Base-by-base conservation (phyloP, 2,888 invertebrate genomes). In the Athalia cordata region DNA sequence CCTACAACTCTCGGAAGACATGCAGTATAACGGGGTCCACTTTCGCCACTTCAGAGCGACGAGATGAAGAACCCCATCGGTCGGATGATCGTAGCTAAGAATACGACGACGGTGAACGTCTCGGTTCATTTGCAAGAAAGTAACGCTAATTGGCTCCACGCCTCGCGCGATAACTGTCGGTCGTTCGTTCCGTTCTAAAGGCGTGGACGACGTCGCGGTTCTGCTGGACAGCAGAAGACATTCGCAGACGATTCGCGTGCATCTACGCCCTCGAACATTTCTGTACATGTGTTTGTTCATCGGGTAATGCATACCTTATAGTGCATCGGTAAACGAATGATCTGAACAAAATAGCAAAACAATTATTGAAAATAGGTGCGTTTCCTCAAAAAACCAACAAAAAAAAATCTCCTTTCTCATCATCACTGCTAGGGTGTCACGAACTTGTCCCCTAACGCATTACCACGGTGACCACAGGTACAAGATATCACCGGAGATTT, bases 41-140 rank as follows among this genome's bases (percentile, higher is more conserved):
- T 72, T 72, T 72, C 29, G 29, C 29, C 29, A 29, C 29, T 29
- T 2, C 47, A 59, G 57, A 59, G 29, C 59, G 9, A n/a, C n/a
- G 62, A 49, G 50, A 45, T 15, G 66, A 4, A 9, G 9, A 62
- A 49, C 75, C 62, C 43, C 55, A 29, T 29, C 29, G 29, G 29
- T 29, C 29, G 29, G 29, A 29, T 29, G 75, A 64, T 75, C 75
- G 45, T 72, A 61, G 72, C 29, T 29, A 29, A 61, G 72, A 72
- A 72, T 15, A 72, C 8, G 11, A 50, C 59, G 13, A 8, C 57
- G 59, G n/a, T 45, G 13, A 72, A 72, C 72, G 59, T 59, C 72
- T 61, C 75, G 75, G 75, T 75, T 75, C 75, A 75, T 75, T 75
- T 75, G 75, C 64, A 75, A 75, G 75, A 75, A 75, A 75, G 75